Base-by-base conservation (phyloP, 2,113 vertebrate species). In the Papio anubis region DNA sequence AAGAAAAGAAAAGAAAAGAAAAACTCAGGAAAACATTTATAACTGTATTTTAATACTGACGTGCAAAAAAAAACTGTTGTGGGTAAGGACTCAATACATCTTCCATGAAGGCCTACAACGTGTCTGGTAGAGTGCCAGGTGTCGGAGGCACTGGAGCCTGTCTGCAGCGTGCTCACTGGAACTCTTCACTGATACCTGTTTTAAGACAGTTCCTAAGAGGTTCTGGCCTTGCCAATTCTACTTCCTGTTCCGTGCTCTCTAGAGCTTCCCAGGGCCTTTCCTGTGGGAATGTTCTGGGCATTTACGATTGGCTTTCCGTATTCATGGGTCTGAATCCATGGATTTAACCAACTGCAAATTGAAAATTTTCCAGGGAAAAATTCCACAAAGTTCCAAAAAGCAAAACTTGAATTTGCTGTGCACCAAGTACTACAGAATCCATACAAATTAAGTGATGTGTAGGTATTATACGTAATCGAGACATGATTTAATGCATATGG, bases 41-140 rank as follows among this genome's bases (percentile, higher is more conserved):
- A 52, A 43, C 14, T 40, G 40, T 72, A 40, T 79, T 85, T 93
- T 57, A 84, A 88, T 68, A 85, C 40, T 66, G 30, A 73, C 64
- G 30, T 20, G 7, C 30, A 93, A 50, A 84, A 43, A 43, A 43
- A 57, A 35, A 27, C 52, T 35, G 13, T 45, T 48, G 14, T 35
- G 18, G 57, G 16, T 35, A 66, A 57, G 23, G 3, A 45, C 61
- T 52, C 18, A 10, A 21, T 43, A 27, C 2, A 8, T 38, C 72
- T 40, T 57, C 38, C 35, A 4, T 0, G 50, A 85, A 85, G 48
- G 52, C 17, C 59, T 43, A 10, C 17, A 11, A 20, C 0, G 9
- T 18, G 40, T 40, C 78, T 7, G 3, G 0, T 0, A 6, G 32
- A 76, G 35, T 7, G 23, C 27, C 1, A 14, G 48, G 48, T 30